Evolutionary conservation across 2,888 invertebrate species (phyloP).

Genomic region (Tetanocera ferruginea): DNA sequence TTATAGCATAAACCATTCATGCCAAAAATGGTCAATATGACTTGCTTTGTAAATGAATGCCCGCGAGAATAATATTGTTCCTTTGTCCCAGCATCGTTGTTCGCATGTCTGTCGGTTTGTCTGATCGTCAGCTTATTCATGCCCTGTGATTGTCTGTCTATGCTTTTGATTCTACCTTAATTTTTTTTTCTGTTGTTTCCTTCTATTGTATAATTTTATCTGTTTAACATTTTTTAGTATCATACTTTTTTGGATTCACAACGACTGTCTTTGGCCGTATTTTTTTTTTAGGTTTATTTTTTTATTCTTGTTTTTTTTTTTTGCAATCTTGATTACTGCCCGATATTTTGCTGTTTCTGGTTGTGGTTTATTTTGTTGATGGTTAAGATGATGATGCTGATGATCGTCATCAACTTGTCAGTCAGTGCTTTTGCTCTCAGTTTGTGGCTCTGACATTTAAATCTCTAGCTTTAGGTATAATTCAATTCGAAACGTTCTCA

Average conservation of each 20-base stretch:
- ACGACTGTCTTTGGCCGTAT: background rate
- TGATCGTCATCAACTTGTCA: conserved; percentile 33
- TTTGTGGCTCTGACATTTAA: conserved; percentile 15
- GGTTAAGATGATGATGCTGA: background rate
- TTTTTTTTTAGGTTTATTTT: background rate
- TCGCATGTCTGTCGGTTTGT: background rate
- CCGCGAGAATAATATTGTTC: conserved; percentile 50
- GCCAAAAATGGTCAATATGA: conserved; percentile 61
- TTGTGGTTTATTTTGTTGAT: background rate
- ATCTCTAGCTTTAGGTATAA: background rate
- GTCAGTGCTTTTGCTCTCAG: conserved; percentile 27
- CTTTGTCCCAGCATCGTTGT: conserved; percentile 7
- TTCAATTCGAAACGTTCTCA: too few relatives aligned
- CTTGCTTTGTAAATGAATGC: conserved; percentile 51
- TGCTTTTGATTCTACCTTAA: background rate
- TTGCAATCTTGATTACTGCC: conserved; percentile 3
- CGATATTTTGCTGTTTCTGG: background rate
- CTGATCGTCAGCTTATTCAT: conserved; percentile 6
- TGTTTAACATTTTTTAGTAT: conserved; percentile 19
- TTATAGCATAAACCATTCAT: conserved; percentile 37
- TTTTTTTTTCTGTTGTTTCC: background rate
- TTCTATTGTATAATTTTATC: conserved; percentile 25
- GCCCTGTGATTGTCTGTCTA: background rate
- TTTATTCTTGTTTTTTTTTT: background rate
- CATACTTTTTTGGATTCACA: conserved; percentile 7